Conservation (phyloP, 2,113 vertebrate species). For the Litocranius walleri region DNA sequence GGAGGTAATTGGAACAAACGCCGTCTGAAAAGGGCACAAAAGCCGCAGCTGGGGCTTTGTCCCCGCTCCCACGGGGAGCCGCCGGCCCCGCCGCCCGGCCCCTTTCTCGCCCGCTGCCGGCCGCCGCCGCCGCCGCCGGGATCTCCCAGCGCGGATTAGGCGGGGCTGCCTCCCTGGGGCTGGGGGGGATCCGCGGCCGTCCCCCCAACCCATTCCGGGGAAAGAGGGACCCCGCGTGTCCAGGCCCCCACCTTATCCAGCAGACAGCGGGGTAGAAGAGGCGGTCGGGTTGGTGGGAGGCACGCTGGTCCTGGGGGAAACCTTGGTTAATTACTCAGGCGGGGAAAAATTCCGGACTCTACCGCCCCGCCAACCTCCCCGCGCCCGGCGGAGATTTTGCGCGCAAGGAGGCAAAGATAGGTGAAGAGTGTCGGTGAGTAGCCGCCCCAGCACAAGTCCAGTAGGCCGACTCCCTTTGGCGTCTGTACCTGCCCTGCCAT, state of each 20-base stretch:
- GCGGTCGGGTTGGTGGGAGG: not conserved
- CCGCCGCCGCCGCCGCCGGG: constrained; percentile 60
- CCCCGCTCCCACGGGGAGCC: constrained; percentile 71
- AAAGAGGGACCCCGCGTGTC: not conserved
- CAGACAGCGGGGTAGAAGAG: not conserved
- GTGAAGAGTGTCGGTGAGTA: not conserved
- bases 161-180: not conserved
- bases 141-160: constrained; percentile 76
- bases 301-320: not conserved
- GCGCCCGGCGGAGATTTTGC: not conserved
- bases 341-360: not conserved
- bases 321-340: constrained; percentile 40
- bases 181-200: not conserved
- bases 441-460: not conserved
- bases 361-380: not conserved
- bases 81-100: constrained; percentile 68
- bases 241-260: not conserved
- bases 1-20: constrained; percentile 81
- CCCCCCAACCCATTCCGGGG: not conserved
- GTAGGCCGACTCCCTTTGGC: fast-evolving
- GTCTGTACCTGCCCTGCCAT: not conserved
- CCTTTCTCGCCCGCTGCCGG: constrained; percentile 68
- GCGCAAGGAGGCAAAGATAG: not conserved
- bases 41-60: constrained; percentile 84
- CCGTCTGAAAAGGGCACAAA: constrained; percentile 82